Evolutionary conservation across 2,113 vertebrate genomes (phyloP), one percentile per base, ranked within the genome.

Genomic region (Gadus macrocephalus): DNA sequence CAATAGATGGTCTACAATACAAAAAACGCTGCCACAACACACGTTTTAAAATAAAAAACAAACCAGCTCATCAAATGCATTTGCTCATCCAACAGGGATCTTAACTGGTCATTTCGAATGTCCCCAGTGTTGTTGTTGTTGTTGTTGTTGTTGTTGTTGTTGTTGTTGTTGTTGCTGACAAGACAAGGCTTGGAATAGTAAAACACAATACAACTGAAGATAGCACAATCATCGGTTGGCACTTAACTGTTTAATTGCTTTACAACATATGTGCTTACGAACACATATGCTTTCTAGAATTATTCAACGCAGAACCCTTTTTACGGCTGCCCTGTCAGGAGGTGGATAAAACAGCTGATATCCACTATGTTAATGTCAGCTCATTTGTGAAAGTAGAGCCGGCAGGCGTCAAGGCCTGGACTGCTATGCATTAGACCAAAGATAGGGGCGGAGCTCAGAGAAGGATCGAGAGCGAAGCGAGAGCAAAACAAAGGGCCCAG

Each of bases 381-480:
- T 77, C 68, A 20, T 83, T 60, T 83, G 87, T 85, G 80, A 89
- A 87, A 84, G 71, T 65, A 81, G 75, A 70, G 62, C 8, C 62
- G 61, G 58, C 73, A 69, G 81, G 64, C 62, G 60, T 62, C 25
- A 22, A 27, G 76, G 72, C 64, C 25, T 42, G 8, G 28, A 62
- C 66, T 67, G 66, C 68, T 74, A 68, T 65, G 38, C n/a, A 60
- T 58, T 55, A 53, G 25, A 16, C 75, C 68, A 68, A 72, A 60
- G 53, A 25, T 35, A 35, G 31, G 31, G 31, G 31, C 31, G 31
- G 31, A 35, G 31, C 31, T 35, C 56, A 63, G 20, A 61, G 16
- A 67, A 27, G 66, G 49, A 49, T 49, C 42, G 42, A 49, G 55
- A 67, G 31, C 28, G 31, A 49, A 27, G 15, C 6, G 22, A 20